Conservation (phyloP, 1,140 invertebrate species). For the Chironomus striatipennis region DNA sequence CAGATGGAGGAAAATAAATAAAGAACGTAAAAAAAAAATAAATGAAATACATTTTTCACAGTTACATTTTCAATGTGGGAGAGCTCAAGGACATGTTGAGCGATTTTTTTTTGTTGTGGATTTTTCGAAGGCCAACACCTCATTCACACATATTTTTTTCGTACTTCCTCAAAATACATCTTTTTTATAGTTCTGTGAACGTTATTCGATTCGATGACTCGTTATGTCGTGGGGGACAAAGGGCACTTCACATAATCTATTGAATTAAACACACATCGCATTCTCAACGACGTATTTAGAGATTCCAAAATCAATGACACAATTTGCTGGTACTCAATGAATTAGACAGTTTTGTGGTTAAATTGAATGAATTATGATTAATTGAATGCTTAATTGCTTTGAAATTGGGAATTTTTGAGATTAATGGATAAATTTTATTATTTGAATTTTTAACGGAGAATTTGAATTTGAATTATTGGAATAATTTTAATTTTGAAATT, state of each 20-base stretch:
- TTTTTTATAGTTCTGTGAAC: background rate
- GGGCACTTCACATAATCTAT: background rate
- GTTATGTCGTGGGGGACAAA: background rate
- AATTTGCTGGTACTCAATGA: too few relatives aligned
- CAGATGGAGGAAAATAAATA: too few relatives aligned
- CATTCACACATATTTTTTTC: background rate
- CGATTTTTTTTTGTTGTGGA: background rate
- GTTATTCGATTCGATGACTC: background rate
- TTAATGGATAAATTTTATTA: too few relatives aligned
- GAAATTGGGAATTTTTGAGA: too few relatives aligned
- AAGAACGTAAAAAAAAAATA: background rate
- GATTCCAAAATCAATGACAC: too few relatives aligned
- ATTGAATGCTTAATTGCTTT: too few relatives aligned
- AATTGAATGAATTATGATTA: too few relatives aligned
- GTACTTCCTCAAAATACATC: background rate
- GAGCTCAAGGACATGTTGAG: background rate
- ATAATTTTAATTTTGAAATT: too few relatives aligned
- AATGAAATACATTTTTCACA: background rate
- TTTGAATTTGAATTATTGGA: too few relatives aligned
- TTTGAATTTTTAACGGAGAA: too few relatives aligned
- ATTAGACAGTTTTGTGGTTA: too few relatives aligned
- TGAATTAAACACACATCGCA: background rate
- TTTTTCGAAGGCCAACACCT: constrained; percentile 5
- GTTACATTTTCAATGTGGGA: background rate
- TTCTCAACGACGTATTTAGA: background rate